Base-by-base conservation (phyloP, 2,888 invertebrate species). In the Epistrophe grossulariae region DNA sequence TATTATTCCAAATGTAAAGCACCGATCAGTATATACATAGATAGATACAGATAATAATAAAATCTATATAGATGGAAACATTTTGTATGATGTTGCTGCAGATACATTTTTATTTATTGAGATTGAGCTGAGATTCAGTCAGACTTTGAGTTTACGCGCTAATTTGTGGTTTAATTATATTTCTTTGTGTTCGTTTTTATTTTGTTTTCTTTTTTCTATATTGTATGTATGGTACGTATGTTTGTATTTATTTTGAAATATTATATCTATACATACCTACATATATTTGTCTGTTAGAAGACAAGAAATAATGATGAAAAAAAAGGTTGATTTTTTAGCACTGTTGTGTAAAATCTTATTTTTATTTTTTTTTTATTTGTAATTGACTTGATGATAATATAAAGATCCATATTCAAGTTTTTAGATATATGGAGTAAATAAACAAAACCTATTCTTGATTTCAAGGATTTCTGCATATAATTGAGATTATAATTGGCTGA, bases 111-210 rank as follows among this genome's bases (percentile, higher is more conserved):
- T 11, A 48, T 40, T 52, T 24, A 55, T 43, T 50, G 48, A 24
- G 24, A 59, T 15, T n/a, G n/a, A n/a, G n/a, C 24, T 2, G 24
- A 24, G 24, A 24, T 24, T 24, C 24, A 77, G 64, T 68, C 38
- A 40, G 72, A 76, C 76, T 78, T 55, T 72, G 55, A 55, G 59
- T 35, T 8, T 62, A 48, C 70, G 73, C 59, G 84, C 84, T 79
- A 71, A 79, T 79, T 79, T 71, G 62, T 31, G 71, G 31, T 79
- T 84, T 64, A 59, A 55, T 79, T 38, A 59, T 79, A 59, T 79
- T 79, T 52, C 57, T 70, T 74, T 84, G 72, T 72, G 59, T 68
- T 78, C 7, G 15, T 48, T 62, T 71, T 43, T 15, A 7, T 55
- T 55, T 28, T 8, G 0, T 55, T 45, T 79, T 31, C 2, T n/a